Evolutionary conservation across 2,113 vertebrate genomes (phyloP).

Genomic region (Coptodon rendalli): DNA sequence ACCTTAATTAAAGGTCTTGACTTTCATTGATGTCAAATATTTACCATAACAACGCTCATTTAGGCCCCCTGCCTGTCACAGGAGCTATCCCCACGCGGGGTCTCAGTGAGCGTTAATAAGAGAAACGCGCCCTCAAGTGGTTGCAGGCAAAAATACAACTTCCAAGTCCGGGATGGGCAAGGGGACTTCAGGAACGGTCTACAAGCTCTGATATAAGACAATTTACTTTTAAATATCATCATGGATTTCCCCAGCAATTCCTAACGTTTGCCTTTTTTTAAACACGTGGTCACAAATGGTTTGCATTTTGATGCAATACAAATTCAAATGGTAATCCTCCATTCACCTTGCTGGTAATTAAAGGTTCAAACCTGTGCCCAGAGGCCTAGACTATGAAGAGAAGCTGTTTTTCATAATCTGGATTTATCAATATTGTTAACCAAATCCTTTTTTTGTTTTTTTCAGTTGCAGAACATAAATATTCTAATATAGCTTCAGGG

Average conservation of each 20-base stretch:
- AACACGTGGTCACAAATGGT: neutral
- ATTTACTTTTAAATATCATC: neutral
- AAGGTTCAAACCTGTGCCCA: neutral
- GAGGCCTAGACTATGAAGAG: neutral
- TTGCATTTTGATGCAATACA: neutral
- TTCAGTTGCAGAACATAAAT: neutral
- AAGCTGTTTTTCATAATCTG: neutral
- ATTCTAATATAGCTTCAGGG: neutral
- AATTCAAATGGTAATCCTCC: neutral
- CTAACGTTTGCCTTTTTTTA: neutral
- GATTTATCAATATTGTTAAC: neutral
- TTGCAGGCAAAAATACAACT: neutral
- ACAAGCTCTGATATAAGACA: neutral
- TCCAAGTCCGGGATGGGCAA: neutral
- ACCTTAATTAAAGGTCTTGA: neutral
- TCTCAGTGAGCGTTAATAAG: neutral
- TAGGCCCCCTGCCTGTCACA: neutral
- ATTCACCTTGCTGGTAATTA: neutral
- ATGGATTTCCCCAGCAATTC: neutral
- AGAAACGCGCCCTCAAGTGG: conserved; percentile 32
- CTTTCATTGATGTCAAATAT: neutral
- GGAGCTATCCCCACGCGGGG: fast-evolving
- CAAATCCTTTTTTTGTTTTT: neutral
- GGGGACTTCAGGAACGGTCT: neutral
- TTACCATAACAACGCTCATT: neutral